Evolutionary conservation across 1,140 invertebrate genomes (phyloP).

Genomic region (Camponotus floridanus): DNA sequence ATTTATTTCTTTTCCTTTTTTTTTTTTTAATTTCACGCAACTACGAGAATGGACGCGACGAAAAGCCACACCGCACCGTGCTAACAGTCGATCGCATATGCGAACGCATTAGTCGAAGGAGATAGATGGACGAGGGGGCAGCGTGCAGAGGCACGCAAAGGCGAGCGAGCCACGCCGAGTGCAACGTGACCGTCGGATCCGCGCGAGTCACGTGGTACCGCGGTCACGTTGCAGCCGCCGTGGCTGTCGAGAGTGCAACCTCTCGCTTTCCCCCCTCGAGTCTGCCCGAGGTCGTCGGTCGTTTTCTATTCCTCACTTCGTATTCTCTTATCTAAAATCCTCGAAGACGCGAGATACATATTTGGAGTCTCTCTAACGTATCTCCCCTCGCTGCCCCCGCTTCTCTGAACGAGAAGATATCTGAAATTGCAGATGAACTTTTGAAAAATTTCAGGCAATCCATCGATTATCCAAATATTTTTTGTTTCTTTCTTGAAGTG

Average conservation of each 20-base stretch:
- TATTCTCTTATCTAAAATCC: conserved; percentile 17
- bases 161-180: conserved; percentile 78
- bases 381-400: too few species aligned
- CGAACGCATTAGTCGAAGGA: conserved; percentile 38
- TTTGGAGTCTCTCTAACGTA: too few species aligned
- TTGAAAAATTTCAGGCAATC: background rate
- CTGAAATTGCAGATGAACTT: background rate
- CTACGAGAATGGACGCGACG: background rate
- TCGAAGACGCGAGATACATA: too few species aligned
- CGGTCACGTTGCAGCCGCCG: conserved; percentile 86
- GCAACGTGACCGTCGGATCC: conserved; percentile 79
- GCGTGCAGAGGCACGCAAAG: conserved; percentile 76
- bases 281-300: background rate
- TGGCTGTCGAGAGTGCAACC: conserved; percentile 76
- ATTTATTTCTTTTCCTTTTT: background rate
- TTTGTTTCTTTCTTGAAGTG: background rate
- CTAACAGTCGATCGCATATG: conserved; percentile 67
- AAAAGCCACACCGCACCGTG: conserved; percentile 22
- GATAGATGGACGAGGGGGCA: conserved; percentile 61
- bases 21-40: background rate
- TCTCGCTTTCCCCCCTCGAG: conserved; percentile 37
- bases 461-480: background rate
- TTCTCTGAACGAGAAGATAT: background rate
- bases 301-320: background rate
- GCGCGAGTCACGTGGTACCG: conserved; percentile 75